Base-by-base conservation (phyloP, 2,888 invertebrate species). In the Chouioia cunea region DNA sequence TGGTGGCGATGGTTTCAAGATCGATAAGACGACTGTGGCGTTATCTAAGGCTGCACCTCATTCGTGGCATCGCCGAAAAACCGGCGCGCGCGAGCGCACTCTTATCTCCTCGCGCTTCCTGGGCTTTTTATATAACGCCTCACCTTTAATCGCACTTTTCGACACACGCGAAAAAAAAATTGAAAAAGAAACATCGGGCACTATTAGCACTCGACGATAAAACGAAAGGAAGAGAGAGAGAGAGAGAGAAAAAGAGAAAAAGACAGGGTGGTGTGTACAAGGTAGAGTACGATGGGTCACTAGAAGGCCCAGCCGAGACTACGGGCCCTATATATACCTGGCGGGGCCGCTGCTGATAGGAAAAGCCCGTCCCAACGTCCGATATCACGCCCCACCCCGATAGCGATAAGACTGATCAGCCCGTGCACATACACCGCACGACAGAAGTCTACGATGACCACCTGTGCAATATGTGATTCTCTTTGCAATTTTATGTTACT, bases 331-430 rank as follows among this genome's bases (percentile, higher is more conserved):
- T 80, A 79, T 80, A 81, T 78, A 81, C 78, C 80, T 79, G 78
- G 76, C 54, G 57, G 23, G 18, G 20, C 2, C 36, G 36, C 36
- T 48, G 65, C 82, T 82, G 84, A 83, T 84, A 84, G 81, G 79
- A 77, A 80, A 56, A 79, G 80, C 79, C 79, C 79, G 79, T 81
- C 78, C 79, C 77, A 79, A n/a, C 46, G 3, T 23, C 46, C 36
- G 16, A 27, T 10, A 36, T 46, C 81, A 80, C 80, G 82, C 83
- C 83, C 83, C 83, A 80, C 85, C 84, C 83, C 81, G 79, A 80
- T 80, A 81, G 79, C 80, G 83, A 80, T 80, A 80, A 79, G 77
- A 79, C 78, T 79, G 76, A 75, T 47, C 20, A 43, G 54, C 43
- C 48, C 10, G 27, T 6, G 36, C 27, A 27, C 20, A 36, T 36